Evolutionary conservation across 2,113 vertebrate species (phyloP).

Genomic region (Pseudonaja textilis): DNA sequence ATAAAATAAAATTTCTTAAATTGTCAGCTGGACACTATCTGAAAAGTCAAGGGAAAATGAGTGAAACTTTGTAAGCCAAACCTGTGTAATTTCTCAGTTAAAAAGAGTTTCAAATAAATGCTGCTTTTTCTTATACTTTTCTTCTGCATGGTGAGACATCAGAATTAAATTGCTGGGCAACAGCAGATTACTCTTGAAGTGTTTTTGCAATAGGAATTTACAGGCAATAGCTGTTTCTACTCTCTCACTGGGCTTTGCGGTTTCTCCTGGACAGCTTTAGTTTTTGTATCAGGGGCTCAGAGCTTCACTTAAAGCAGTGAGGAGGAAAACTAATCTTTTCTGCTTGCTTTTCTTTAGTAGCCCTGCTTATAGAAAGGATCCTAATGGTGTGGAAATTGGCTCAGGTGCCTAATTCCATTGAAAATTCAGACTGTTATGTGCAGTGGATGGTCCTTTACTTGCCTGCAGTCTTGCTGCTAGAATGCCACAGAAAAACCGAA

Average conservation of each 20-base stretch:
- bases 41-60: constrained; percentile 25
- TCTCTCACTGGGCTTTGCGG: constrained; percentile 51
- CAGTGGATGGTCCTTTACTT: constrained; percentile 56
- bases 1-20: neutral
- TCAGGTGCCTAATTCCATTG: constrained; percentile 72
- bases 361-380: constrained; percentile 59
- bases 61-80: constrained; percentile 34
- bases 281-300: constrained; percentile 59
- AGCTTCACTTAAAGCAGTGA: constrained; percentile 61
- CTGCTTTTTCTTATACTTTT: neutral
- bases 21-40: neutral
- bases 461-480: constrained; percentile 54
- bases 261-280: constrained; percentile 47
- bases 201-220: constrained; percentile 46
- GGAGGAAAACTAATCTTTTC: constrained; percentile 62
- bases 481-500: constrained; percentile 52
- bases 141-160: constrained; percentile 29
- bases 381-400: constrained; percentile 71
- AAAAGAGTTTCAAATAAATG: constrained; percentile 52
- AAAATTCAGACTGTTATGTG: constrained; percentile 63
- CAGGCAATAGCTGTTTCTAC: constrained; percentile 53
- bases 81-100: constrained; percentile 38
- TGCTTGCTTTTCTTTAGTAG: constrained; percentile 58
- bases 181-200: constrained; percentile 40
- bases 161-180: constrained; percentile 13